phyloP scores from a whole-genome alignment of 2,797 vertebrate species.

The Gambelia wislizenii region DNA sequence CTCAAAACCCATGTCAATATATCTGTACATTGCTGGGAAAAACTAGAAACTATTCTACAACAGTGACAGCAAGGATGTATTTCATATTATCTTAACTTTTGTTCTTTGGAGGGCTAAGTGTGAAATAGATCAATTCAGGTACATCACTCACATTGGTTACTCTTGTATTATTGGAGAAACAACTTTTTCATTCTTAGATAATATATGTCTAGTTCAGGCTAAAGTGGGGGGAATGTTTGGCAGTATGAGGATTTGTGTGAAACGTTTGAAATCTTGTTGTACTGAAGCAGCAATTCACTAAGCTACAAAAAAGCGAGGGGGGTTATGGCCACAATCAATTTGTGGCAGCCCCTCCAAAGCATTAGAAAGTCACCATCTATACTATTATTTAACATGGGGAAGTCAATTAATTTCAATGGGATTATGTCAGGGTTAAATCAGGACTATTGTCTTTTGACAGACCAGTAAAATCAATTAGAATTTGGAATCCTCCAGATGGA shows the following conservation, averaged over 20 bases:
- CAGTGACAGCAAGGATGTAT: neutral
- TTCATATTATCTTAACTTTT: neutral
- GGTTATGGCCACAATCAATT: neutral
- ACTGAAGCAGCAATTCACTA: neutral
- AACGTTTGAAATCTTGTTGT: neutral
- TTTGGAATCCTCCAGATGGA: neutral
- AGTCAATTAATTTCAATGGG: neutral
- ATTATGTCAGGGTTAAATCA: neutral
- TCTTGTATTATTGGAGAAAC: neutral
- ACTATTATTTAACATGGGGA: neutral
- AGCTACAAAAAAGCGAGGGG: neutral
- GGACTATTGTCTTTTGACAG: neutral
- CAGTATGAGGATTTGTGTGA: neutral
- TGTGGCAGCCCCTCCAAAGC: neutral
- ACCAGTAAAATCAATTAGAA: slow-evolving; percentile 25
- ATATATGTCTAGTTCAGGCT: neutral
- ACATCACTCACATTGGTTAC: neutral
- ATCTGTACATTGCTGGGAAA: slow-evolving; percentile 18
- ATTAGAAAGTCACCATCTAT: neutral
- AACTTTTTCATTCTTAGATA: slow-evolving; percentile 36
- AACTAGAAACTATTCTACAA: neutral
- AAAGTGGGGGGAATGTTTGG: neutral
- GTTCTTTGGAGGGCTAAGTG: slow-evolving; percentile 12
- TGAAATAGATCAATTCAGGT: slow-evolving; percentile 34
- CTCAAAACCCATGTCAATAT: neutral